Evolutionary conservation across 2,797 vertebrate genomes (phyloP).

Genomic region (Lagodon rhomboides): DNA sequence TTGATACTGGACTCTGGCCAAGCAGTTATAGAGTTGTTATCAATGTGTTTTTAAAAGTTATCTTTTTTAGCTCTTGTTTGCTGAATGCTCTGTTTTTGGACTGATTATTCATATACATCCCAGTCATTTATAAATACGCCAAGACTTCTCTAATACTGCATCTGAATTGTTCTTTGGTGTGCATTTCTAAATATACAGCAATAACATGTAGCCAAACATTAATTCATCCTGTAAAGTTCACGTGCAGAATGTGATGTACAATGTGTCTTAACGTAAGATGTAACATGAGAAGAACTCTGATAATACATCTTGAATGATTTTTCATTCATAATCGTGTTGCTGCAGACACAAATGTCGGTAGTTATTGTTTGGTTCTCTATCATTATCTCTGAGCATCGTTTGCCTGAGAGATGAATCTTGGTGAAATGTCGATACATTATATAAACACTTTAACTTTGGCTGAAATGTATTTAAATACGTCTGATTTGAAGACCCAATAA

Average conservation of each 20-base stretch:
- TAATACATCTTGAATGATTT: conserved; percentile 21
- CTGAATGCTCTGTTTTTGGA: conserved; percentile 26
- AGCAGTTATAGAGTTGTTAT: neutral
- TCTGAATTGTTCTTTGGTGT: neutral
- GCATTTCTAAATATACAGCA: conserved; percentile 1
- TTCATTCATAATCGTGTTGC: conserved; percentile 32
- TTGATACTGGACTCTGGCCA: neutral
- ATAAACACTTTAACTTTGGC: conserved; percentile 14
- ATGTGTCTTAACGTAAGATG: neutral
- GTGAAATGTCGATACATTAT: conserved; percentile 7
- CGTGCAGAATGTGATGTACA: too few species aligned
- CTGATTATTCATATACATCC: conserved; percentile 16
- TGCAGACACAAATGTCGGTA: conserved; percentile 43
- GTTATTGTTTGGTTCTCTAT: conserved; percentile 30
- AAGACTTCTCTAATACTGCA: conserved; percentile 3
- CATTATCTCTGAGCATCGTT: conserved; percentile 29
- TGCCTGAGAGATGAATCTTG: conserved; percentile 6
- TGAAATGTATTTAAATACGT: conserved; percentile 6
- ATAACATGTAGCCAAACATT: neutral
- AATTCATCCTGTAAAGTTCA: too few species aligned
- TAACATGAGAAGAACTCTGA: conserved; percentile 23
- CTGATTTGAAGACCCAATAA: conserved; percentile 3
- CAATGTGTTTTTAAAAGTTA: neutral
- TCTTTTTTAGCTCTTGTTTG: conserved; percentile 5
- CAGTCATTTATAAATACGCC: conserved; percentile 12